Conservation (phyloP, 2,797 vertebrate species). For the Myotis daubentonii region DNA sequence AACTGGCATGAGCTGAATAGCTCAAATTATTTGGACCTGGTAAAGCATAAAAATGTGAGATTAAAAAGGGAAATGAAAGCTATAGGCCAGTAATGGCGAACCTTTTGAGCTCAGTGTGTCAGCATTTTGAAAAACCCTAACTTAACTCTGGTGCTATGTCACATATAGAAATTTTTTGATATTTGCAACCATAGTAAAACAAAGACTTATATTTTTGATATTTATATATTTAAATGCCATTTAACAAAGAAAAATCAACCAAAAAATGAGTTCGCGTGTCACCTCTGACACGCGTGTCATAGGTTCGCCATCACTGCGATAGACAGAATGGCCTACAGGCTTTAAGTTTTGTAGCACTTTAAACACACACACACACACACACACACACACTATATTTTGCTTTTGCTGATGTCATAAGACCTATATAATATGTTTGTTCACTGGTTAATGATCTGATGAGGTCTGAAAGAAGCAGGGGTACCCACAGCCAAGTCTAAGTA, state of each 20-base stretch:
- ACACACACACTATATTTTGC: background rate
- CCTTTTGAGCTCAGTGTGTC: no score
- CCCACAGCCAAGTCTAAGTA: background rate
- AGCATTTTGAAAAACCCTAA: no score
- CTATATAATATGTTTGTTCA: background rate
- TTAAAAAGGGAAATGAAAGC: conserved; percentile 60
- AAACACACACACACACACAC: background rate
- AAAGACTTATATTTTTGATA: no score
- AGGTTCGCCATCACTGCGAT: no score
- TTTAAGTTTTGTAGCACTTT: background rate
- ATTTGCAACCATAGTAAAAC: no score
- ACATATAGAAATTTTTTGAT: no score
- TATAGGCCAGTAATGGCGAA: background rate
- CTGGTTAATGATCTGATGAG: background rate
- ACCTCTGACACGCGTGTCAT: no score
- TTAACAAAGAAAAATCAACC: no score
- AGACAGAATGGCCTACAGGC: background rate
- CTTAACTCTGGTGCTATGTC: no score
- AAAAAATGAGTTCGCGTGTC: no score
- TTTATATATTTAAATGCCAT: no score
- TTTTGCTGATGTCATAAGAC: background rate
- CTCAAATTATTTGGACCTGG: conserved; percentile 52
- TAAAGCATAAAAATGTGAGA: conserved; percentile 52
- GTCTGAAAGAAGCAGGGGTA: background rate
- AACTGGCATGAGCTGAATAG: conserved; percentile 46